Conservation (phyloP, 2,797 vertebrate genomes). For the Paedocypris micromegethes region DNA sequence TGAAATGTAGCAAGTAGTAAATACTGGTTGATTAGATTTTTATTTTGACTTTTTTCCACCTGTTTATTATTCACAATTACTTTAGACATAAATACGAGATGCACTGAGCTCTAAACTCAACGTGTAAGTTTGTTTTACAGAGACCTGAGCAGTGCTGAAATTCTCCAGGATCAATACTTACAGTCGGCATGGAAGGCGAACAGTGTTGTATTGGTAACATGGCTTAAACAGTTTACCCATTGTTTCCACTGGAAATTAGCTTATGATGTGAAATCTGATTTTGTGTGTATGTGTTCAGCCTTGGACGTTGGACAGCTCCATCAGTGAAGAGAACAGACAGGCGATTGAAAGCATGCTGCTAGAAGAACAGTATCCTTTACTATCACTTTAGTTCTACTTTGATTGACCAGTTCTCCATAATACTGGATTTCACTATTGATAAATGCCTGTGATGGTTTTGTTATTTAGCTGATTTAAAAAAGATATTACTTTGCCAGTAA, state of each 20-base stretch:
- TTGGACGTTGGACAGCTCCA: conserved; percentile 89
- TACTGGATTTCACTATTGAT: neutral
- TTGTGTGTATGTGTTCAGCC: conserved; percentile 65
- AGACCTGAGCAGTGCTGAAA: conserved; percentile 59
- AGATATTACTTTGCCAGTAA: conserved; percentile 90
- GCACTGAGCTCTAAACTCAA: neutral
- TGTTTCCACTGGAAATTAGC: neutral
- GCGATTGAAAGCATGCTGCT: conserved; percentile 92
- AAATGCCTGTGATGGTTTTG: conserved; percentile 36
- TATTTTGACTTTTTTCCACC: too few relatives aligned
- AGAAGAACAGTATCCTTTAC: conserved; percentile 95
- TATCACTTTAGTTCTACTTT: conserved; percentile 7
- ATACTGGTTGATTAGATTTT: too few relatives aligned
- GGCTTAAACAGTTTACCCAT: neutral
- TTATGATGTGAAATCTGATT: conserved; percentile 11
- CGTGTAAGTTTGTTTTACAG: conserved; percentile 57
- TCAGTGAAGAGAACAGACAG: conserved; percentile 90
- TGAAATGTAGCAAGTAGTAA: too few relatives aligned
- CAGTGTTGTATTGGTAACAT: conserved; percentile 73
- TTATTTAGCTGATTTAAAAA: conserved; percentile 55
- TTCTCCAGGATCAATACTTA: conserved; percentile 78
- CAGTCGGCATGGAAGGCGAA: conserved; percentile 83
- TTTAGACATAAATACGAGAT: too few relatives aligned
- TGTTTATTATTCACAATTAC: neutral
- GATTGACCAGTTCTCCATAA: neutral